Evolutionary conservation across 2,113 vertebrate species (phyloP), one percentile per base, ranked within the genome.

Genomic region (Macrotus californicus): DNA sequence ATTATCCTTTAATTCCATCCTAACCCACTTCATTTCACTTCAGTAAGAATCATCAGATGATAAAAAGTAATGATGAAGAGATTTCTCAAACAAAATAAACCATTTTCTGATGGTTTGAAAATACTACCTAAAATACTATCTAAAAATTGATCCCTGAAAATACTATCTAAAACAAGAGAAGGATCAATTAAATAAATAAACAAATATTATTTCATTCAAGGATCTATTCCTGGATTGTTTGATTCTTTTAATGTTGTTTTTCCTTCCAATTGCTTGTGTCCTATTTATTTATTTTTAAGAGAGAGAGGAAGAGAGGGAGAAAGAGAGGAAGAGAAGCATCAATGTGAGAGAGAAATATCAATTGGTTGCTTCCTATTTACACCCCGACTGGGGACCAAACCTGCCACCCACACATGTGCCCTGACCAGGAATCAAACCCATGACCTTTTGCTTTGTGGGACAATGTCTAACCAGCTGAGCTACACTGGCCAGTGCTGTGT

Each of bases 21-120:
- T 94, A 92, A 87, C 6, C 50, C 31, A 88, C 2, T 91, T 83
- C 29, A 75, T 79, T 91, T 96, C 41, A 72, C 72, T 75, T 77
- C 56, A 89, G 52, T 31, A 91, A 87, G 69, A 89, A 91, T 89
- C 46, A 82, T 41, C 29, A 19, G 52, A 56, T 81, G n/a, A 70
- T 92, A 76, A 77, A 77, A 3, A 94, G 9, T 67, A 76, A 91
- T 69, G 64, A 46, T 67, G 36, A 73, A 93, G 73, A 64, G 15
- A 4, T 50, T 94, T 86, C 54, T 70, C n/a, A 96, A 95, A 94
- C n/a, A 85, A 91, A 91, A 85, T 34, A 89, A 52, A 9, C 4
- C 12, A 85, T 95, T 84, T 70, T 90, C 29, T 73, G 88, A 89
- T 87, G 66, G 31, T 12, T 50, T 84, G 22, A 89, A 80, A 81